These are phyloP conservation scores for Trilocha varians DNA, from an alignment of 2,888 invertebrate species.

Conservation along the genomic window DNA sequence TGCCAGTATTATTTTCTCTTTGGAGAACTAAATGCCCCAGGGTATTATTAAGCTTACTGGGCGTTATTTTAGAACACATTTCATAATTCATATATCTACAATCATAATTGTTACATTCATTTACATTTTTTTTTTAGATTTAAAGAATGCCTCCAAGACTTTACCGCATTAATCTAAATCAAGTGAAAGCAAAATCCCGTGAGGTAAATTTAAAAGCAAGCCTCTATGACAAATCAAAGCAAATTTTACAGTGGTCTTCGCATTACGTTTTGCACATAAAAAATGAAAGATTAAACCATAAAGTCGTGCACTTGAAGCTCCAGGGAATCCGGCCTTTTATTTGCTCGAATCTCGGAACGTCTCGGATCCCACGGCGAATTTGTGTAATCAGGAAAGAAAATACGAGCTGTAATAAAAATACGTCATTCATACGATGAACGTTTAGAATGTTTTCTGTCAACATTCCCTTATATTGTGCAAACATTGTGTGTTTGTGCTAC, in stretches of 20 bases:
- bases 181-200: no score
- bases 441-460: conserved; percentile 7
- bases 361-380: conserved; percentile 19
- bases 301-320: conserved; percentile 14
- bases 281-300: conserved; percentile 28
- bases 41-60: no score
- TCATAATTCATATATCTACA: no score
- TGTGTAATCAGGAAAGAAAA: conserved; percentile 28
- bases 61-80: no score
- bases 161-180: no score
- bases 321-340: conserved; percentile 19
- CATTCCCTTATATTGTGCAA: background rate
- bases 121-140: no score
- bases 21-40: no score
- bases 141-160: no score
- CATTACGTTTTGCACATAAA: conserved; percentile 18
- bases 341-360: conserved; percentile 24
- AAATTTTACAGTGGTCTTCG: conserved; percentile 13
- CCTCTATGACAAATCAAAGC: no score
- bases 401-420: conserved; percentile 24
- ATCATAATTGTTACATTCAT: no score
- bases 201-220: no score
- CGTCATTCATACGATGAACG: conserved; percentile 16
- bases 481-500: background rate
- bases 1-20: no score